Evolutionary conservation across 2,888 invertebrate species (phyloP).

Genomic region (Malthinus seriepunctatus): DNA sequence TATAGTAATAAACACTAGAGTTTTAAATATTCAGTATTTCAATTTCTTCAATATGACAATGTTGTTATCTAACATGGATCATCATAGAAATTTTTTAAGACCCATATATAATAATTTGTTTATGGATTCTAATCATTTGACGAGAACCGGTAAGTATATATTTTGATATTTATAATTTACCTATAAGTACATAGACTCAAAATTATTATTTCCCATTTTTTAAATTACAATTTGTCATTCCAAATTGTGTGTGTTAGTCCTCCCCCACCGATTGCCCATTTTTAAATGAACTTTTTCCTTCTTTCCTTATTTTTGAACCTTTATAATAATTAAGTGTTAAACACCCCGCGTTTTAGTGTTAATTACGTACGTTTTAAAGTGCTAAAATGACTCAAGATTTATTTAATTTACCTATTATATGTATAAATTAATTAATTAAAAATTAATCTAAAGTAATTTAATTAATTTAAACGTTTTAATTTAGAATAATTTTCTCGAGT

Average conservation of each 20-base stretch:
- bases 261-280: background rate
- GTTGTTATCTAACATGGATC: slow-evolving; percentile 40
- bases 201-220: background rate
- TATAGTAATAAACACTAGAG: slow-evolving; percentile 51
- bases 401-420: too few relatives aligned
- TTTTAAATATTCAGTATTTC: slow-evolving; percentile 54
- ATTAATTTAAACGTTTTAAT: too few relatives aligned
- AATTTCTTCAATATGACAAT: slow-evolving; percentile 50
- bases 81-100: slow-evolving; percentile 44
- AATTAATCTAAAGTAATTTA: too few relatives aligned
- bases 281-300: too few relatives aligned
- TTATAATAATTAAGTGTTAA: too few relatives aligned
- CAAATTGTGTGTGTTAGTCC: background rate
- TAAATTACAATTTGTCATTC: background rate
- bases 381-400: too few relatives aligned
- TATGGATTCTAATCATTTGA: slow-evolving; percentile 10
- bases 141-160: slow-evolving; percentile 15
- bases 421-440: too few relatives aligned
- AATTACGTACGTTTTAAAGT: too few relatives aligned
- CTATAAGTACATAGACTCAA: background rate
- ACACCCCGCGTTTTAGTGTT: too few relatives aligned
- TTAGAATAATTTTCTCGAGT: too few relatives aligned
- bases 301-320: too few relatives aligned
- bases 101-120: slow-evolving; percentile 30
- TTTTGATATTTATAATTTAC: background rate